These are phyloP conservation scores for Pantherophis guttatus DNA, from an alignment of 2,113 vertebrate species.

Conservation along the genomic window DNA sequence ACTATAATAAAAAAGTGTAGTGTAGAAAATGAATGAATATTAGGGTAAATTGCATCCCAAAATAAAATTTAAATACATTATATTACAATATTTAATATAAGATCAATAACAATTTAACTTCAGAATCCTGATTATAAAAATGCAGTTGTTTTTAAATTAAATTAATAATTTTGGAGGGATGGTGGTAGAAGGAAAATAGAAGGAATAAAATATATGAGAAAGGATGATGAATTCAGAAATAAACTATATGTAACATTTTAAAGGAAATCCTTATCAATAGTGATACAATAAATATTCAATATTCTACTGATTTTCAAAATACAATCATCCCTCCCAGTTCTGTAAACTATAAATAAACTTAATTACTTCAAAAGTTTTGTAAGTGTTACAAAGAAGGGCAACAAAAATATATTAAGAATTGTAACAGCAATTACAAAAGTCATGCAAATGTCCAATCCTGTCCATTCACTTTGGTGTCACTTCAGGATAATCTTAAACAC, in stretches of 20 bases:
- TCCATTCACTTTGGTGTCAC: neutral
- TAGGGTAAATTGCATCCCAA: neutral
- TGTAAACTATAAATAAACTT: neutral
- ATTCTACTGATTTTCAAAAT: neutral
- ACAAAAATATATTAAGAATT: neutral
- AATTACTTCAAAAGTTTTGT: neutral
- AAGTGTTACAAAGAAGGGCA: neutral
- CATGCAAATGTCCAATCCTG: neutral
- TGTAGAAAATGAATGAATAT: neutral
- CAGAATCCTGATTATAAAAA: neutral
- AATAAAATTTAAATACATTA: neutral
- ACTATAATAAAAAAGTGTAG: neutral
- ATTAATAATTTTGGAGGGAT: neutral
- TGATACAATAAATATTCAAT: neutral
- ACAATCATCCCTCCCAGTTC: neutral
- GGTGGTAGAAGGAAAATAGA: neutral
- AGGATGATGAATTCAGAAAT: neutral
- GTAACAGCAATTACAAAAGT: neutral
- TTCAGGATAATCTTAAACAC: neutral
- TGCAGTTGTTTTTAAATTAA: neutral
- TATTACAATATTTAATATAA: neutral
- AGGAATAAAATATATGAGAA: too few species aligned
- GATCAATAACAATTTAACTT: neutral
- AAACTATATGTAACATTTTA: neutral
- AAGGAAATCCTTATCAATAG: neutral